These are phyloP conservation scores for Poliocrania exsul DNA, from an alignment of 2,797 vertebrate genomes.

Conservation along the genomic window DNA sequence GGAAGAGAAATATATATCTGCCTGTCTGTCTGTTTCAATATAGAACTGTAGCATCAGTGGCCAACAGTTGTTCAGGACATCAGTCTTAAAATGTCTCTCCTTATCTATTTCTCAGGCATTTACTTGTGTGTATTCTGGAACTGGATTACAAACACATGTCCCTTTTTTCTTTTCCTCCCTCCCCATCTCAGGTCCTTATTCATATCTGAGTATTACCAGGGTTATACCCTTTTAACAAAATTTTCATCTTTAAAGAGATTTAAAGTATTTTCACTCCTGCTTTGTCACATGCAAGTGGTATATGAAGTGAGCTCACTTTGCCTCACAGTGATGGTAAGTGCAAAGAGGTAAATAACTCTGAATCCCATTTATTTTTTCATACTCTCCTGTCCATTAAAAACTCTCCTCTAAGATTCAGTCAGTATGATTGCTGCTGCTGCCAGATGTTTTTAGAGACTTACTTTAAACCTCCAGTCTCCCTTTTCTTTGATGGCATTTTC, in stretches of 20 bases:
- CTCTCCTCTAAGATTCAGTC: background rate
- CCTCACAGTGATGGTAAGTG: background rate
- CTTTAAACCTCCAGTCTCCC: background rate
- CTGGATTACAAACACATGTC: background rate
- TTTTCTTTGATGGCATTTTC: background rate
- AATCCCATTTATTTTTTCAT: background rate
- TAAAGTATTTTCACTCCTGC: background rate
- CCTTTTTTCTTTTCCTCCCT: background rate
- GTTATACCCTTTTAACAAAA: background rate
- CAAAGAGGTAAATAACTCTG: background rate
- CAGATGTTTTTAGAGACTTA: background rate
- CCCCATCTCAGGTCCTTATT: background rate
- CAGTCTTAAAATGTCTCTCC: background rate
- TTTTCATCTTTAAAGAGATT: background rate
- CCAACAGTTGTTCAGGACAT: background rate
- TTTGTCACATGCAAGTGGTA: background rate
- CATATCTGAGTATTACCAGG: background rate
- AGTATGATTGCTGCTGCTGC: background rate
- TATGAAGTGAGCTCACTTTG: background rate
- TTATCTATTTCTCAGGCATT: background rate
- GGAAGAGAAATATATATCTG: background rate
- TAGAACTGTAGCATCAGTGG: background rate
- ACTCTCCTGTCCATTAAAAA: background rate
- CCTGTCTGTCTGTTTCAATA: background rate
- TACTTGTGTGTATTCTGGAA: background rate